phyloP scores from a whole-genome alignment of 2,888 invertebrate species.

The Cheiracanthium punctorium region DNA sequence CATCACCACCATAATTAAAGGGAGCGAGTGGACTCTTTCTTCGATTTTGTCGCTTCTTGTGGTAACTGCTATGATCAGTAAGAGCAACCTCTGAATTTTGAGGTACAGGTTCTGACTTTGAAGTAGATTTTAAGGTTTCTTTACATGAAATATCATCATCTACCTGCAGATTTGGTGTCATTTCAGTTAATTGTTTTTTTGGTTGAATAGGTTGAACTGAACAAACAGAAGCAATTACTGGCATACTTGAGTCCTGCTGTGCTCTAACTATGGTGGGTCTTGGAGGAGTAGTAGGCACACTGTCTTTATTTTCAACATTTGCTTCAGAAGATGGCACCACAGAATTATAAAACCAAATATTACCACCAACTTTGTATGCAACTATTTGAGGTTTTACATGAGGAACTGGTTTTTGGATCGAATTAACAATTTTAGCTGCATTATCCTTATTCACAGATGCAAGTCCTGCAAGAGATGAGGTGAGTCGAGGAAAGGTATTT shows the following conservation, averaged over 20 bases:
- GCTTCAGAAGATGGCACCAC: not conserved
- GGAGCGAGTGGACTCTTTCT: slow-evolving; percentile 31
- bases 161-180: too few species aligned
- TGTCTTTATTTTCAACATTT: not conserved
- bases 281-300: too few species aligned
- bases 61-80: slow-evolving; percentile 3
- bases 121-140: too few species aligned
- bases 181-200: too few species aligned
- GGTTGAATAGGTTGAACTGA: too few species aligned
- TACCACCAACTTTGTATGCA: slow-evolving; percentile 3
- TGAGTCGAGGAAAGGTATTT: not conserved
- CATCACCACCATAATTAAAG: not conserved
- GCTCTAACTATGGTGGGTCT: too few species aligned
- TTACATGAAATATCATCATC: too few species aligned
- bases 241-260: too few species aligned
- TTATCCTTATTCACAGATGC: not conserved
- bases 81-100: not conserved
- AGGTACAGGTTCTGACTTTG: too few species aligned
- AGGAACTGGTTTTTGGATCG: not conserved
- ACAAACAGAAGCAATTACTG: too few species aligned
- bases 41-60: not conserved
- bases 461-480: too few species aligned
- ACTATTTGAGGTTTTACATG: not conserved
- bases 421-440: not conserved
- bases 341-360: not conserved